Conservation (phyloP, 2,888 invertebrate genomes). For the Holacanthella duospinosa region DNA sequence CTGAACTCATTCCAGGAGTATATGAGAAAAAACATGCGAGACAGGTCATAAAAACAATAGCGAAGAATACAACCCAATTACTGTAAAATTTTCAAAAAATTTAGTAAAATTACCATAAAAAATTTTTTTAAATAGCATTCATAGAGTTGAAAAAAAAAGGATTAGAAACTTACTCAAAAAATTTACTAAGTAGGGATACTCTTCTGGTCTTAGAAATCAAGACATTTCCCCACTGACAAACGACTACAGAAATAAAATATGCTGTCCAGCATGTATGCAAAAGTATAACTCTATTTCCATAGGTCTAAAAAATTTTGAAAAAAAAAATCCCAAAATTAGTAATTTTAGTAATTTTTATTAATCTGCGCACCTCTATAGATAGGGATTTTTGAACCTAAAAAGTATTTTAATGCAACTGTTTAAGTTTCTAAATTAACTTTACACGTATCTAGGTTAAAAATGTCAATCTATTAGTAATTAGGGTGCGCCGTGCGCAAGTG, state of each 20-base stretch:
- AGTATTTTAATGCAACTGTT: too few relatives aligned
- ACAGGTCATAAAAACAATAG: conserved; percentile 49
- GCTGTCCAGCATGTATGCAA: conserved; percentile 97
- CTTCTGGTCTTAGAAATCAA: conserved; percentile 95
- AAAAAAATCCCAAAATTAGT: neutral
- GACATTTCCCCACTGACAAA: conserved; percentile 96
- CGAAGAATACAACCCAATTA: conserved; percentile 54
- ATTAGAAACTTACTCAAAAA: conserved; percentile 65
- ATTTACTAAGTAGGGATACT: conserved; percentile 89
- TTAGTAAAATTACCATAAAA: neutral
- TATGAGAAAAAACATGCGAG: conserved; percentile 46
- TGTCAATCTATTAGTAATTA: too few relatives aligned
- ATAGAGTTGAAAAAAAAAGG: too few relatives aligned
- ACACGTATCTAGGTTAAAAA: too few relatives aligned
- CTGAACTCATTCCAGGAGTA: conserved; percentile 45
- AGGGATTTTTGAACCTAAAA: too few relatives aligned
- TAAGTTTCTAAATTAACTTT: too few relatives aligned
- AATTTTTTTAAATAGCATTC: neutral
- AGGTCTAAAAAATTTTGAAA: conserved; percentile 17
- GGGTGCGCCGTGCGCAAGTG: too few relatives aligned
- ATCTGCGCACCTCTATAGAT: too few relatives aligned
- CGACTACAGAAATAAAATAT: conserved; percentile 94
- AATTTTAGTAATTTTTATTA: neutral
- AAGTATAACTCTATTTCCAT: conserved; percentile 41
- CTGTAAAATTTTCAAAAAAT: conserved; percentile 38